Conservation (phyloP, 2,113 vertebrate genomes). For the Tauraco erythrolophus region DNA sequence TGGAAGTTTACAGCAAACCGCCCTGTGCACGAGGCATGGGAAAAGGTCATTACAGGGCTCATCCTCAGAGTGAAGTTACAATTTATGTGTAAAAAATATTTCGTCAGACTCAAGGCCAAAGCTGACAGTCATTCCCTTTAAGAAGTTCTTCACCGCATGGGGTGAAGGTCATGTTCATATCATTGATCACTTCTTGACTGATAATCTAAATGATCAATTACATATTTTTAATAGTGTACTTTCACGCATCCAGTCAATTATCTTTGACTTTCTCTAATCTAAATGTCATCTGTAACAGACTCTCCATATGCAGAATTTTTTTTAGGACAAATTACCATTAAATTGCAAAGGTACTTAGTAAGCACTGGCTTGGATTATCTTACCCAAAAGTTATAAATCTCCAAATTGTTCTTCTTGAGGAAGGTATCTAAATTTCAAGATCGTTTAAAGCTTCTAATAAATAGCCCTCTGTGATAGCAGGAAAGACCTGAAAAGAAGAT, state of each 20-base stretch:
- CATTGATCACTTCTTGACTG: neutral
- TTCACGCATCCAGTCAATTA: neutral
- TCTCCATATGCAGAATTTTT: accelerated
- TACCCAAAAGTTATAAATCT: neutral
- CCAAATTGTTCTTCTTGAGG: neutral
- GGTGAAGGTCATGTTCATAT: neutral
- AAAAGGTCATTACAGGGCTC: neutral
- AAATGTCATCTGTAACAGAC: neutral
- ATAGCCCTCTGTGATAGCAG: neutral
- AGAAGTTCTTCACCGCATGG: neutral
- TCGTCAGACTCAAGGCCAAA: neutral
- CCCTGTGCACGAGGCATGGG: neutral
- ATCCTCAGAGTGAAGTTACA: neutral
- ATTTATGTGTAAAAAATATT: neutral
- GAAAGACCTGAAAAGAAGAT: neutral
- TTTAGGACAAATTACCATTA: neutral
- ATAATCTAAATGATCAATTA: neutral
- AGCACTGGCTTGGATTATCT: neutral
- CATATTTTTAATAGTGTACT: neutral
- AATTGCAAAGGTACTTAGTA: neutral
- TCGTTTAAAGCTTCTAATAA: neutral
- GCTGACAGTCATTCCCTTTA: neutral
- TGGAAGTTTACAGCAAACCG: neutral
- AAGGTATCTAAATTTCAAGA: neutral
- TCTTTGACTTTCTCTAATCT: neutral